Conservation (phyloP, 2,888 invertebrate genomes). For the Pristionchus japonicus region DNA sequence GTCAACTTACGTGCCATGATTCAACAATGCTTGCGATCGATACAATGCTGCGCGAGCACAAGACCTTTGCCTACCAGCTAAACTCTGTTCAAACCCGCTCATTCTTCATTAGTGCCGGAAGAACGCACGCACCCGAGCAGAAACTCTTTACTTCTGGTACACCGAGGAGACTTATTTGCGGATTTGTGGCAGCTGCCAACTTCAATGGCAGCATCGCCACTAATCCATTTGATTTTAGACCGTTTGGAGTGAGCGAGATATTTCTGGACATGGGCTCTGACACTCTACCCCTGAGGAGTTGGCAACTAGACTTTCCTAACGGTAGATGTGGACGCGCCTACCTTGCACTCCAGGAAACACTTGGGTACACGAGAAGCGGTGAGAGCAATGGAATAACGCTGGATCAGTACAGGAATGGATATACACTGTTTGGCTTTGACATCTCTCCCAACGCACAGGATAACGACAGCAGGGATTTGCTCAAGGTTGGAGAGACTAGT, state of each 20-base stretch:
- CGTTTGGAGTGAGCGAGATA: background rate
- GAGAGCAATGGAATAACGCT: background rate
- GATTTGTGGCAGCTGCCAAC: background rate
- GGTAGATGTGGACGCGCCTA: background rate
- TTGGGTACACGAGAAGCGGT: background rate
- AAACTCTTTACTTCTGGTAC: background rate
- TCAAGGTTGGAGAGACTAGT: background rate
- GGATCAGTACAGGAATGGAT: background rate
- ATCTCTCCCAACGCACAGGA: background rate
- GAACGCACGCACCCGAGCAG: background rate
- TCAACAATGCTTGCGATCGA: background rate
- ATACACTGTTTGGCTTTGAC: background rate
- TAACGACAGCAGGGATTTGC: background rate
- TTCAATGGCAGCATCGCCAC: background rate
- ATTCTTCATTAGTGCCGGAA: background rate
- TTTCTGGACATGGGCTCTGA: constrained; percentile 17
- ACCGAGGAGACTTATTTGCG: background rate
- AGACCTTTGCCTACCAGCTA: background rate
- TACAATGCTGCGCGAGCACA: background rate
- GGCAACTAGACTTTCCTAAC: background rate
- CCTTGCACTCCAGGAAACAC: background rate
- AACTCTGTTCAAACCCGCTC: background rate
- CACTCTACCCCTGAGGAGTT: background rate
- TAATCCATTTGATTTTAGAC: background rate
- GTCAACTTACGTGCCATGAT: background rate